A percentile compares a stretch with the other conserved stretches of the same genome.
phyloP scores from a whole-genome alignment of 2,888 invertebrate genomes.

The Athalia circularis region DNA sequence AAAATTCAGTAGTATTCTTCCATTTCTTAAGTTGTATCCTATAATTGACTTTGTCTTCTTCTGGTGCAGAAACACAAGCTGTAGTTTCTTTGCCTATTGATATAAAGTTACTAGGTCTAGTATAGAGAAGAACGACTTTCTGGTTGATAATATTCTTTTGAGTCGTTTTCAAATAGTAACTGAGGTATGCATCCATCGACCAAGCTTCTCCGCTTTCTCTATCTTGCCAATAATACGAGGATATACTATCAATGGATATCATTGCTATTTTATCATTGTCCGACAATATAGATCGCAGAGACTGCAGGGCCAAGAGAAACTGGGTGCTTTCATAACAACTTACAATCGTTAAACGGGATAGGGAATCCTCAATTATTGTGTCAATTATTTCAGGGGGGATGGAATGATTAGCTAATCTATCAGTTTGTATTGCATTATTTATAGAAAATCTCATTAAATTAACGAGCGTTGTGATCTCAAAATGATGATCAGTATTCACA shows the following conservation, averaged over 20 bases:
- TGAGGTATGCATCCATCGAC: constrained; percentile 76
- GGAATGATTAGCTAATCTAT: constrained; percentile 20
- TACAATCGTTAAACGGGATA: constrained; percentile 70
- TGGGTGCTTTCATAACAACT: constrained; percentile 72
- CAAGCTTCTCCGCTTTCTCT: constrained; percentile 58
- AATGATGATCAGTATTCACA: constrained; percentile 76
- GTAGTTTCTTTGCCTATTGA: constrained; percentile 66
- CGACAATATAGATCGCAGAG: constrained; percentile 71
- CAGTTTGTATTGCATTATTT: constrained; percentile 55
- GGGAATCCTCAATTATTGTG: constrained; percentile 61
- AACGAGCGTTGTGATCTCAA: constrained; percentile 70
- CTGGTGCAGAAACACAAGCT: constrained; percentile 61
- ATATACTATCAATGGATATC: constrained; percentile 75
- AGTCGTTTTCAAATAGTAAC: constrained; percentile 72
- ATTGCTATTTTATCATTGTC: constrained; percentile 72
- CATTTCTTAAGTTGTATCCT: constrained; percentile 67
- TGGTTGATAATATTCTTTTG: constrained; percentile 75
- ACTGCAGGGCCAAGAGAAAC: constrained; percentile 67
- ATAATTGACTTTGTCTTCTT: constrained; percentile 71
- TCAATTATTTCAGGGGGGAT: constrained; percentile 54
- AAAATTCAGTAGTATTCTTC: constrained; percentile 47
- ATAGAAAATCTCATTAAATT: constrained; percentile 68
- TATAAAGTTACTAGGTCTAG: constrained; percentile 76
- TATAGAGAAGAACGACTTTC: constrained; percentile 76
- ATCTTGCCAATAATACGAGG: constrained; percentile 76